A percentile compares a stretch with the other conserved stretches of the same genome.
phyloP scores from a whole-genome alignment of 2,113 vertebrate species.

The Dromaius novaehollandiae region DNA sequence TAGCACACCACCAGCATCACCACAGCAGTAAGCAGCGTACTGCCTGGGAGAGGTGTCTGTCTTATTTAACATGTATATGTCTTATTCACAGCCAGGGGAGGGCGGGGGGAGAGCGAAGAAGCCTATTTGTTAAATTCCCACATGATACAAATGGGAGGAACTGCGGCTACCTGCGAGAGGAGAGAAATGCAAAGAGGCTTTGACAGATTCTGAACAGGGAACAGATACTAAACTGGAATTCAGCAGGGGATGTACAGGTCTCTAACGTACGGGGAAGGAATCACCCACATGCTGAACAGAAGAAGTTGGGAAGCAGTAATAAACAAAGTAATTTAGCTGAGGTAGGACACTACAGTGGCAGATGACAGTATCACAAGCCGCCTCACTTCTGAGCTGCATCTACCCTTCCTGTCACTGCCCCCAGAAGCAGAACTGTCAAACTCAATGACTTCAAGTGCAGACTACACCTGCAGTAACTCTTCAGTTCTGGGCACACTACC shows the following conservation, averaged over 20 bases:
- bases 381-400: not conserved
- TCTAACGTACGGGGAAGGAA: not conserved
- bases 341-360: not conserved
- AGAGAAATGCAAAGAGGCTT: not conserved
- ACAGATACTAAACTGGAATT: not conserved
- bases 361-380: not conserved
- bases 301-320: not conserved
- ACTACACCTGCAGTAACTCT: not conserved
- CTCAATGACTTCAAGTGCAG: not conserved
- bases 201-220: not conserved
- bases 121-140: conserved; percentile 13
- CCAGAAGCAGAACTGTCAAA: not conserved
- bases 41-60: not conserved
- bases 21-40: not conserved
- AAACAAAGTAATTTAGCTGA: not conserved
- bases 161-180: not conserved
- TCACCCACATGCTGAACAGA: not conserved
- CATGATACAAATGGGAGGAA: not conserved
- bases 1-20: not conserved
- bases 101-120: not conserved
- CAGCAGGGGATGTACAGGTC: not conserved
- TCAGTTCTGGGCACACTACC: not conserved
- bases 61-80: not conserved
- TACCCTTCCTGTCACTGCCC: not conserved
- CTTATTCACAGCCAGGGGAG: conserved; percentile 34